Evolutionary conservation across 2,888 invertebrate genomes (phyloP).

Genomic region (Andricus curvator): DNA sequence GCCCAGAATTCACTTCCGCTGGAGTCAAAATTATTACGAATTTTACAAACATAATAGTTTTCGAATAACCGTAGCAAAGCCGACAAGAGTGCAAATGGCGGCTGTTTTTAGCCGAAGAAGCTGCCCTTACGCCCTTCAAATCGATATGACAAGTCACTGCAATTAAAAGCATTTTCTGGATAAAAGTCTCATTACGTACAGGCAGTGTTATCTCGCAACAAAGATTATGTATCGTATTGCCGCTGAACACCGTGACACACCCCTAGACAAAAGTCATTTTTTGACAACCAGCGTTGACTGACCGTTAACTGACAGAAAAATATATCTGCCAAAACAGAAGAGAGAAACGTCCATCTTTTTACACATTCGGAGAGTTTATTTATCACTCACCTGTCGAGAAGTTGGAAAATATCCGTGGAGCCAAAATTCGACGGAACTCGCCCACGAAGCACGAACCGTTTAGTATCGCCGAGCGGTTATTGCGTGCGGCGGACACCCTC

Average conservation of each 20-base stretch:
- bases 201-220: constrained; percentile 11
- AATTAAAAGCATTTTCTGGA: neutral
- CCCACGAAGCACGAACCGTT: constrained; percentile 61
- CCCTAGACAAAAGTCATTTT: constrained; percentile 26
- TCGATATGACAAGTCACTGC: neutral
- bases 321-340: neutral
- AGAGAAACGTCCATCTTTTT: neutral
- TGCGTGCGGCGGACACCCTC: constrained; percentile 72
- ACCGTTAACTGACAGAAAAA: neutral
- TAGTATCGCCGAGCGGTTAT: constrained; percentile 66
- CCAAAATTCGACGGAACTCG: constrained; percentile 11
- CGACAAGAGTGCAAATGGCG: constrained; percentile 29
- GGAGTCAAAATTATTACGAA: neutral
- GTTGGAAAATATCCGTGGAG: constrained; percentile 10
- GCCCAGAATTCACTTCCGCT: neutral
- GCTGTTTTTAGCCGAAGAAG: constrained; percentile 23
- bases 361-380: neutral
- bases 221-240: constrained; percentile 34
- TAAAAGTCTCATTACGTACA: neutral
- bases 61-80: constrained; percentile 2
- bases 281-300: constrained; percentile 2
- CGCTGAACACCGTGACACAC: constrained; percentile 33
- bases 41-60: neutral
- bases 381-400: constrained; percentile 35
- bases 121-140: neutral